phyloP scores from a whole-genome alignment of 2,113 vertebrate species.

The Todiramphus chloris region DNA sequence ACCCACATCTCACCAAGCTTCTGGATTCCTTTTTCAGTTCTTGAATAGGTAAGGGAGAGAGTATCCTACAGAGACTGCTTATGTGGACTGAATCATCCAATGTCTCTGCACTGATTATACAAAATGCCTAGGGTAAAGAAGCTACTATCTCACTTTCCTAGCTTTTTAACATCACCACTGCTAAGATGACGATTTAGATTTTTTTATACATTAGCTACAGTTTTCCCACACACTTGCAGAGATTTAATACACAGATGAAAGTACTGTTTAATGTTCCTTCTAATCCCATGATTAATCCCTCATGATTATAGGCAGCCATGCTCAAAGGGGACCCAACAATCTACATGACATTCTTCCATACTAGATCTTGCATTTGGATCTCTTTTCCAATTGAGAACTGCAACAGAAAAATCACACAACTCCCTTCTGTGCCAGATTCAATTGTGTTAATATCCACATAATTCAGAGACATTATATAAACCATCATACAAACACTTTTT shows the following conservation, averaged over 20 bases:
- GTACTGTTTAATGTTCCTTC: neutral
- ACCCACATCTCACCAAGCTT: neutral
- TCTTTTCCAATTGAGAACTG: neutral
- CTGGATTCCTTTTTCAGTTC: neutral
- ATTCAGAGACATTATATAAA: neutral
- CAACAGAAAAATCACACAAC: neutral
- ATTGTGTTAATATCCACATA: neutral
- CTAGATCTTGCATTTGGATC: neutral
- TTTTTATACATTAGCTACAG: neutral
- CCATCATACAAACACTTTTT: neutral
- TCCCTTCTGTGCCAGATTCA: neutral
- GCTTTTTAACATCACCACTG: neutral
- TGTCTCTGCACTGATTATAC: neutral
- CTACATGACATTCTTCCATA: neutral
- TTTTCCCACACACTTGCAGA: neutral
- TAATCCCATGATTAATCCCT: neutral
- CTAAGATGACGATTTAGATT: neutral
- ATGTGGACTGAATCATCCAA: neutral
- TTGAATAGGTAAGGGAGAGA: neutral
- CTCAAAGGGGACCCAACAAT: neutral
- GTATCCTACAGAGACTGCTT: accelerated
- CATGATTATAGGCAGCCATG: neutral
- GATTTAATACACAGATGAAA: neutral
- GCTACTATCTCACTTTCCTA: neutral
- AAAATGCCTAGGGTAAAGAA: neutral